A percentile compares a stretch with the other conserved stretches of the same genome.
These are phyloP conservation scores for Silvanus unidentatus DNA, from an alignment of 2,888 invertebrate genomes.

Conservation along the genomic window DNA sequence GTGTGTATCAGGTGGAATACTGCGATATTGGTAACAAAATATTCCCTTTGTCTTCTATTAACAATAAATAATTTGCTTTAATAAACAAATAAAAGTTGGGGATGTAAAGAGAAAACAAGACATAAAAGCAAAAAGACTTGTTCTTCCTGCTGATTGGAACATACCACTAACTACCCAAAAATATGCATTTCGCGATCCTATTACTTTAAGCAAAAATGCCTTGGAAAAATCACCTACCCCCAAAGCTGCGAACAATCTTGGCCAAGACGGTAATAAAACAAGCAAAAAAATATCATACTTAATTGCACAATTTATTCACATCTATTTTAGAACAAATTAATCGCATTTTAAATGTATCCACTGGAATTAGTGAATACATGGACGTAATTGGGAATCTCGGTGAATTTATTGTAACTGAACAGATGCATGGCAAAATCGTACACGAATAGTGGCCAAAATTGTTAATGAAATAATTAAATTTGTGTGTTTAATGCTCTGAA, in stretches of 20 bases:
- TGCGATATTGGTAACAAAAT: constrained; percentile 26
- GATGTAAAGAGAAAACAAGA: constrained; percentile 19
- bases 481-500: no score
- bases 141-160: constrained; percentile 22
- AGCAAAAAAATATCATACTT: background rate
- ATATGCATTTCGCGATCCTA: constrained; percentile 23
- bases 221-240: constrained; percentile 16
- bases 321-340: constrained; percentile 23
- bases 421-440: constrained; percentile 26
- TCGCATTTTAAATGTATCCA: constrained; percentile 24
- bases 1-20: constrained; percentile 28
- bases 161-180: constrained; percentile 27
- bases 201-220: constrained; percentile 15
- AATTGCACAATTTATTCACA: background rate
- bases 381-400: constrained; percentile 25
- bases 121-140: constrained; percentile 10
- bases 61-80: constrained; percentile 8
- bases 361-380: constrained; percentile 27
- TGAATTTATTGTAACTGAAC: constrained; percentile 23
- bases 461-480: no score
- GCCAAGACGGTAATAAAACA: constrained; percentile 27
- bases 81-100: constrained; percentile 14
- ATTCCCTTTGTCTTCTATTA: background rate
- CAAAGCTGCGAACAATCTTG: constrained; percentile 20
- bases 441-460: no score